Conservation (phyloP, 2,797 vertebrate genomes). For the Nannoperca australis region DNA sequence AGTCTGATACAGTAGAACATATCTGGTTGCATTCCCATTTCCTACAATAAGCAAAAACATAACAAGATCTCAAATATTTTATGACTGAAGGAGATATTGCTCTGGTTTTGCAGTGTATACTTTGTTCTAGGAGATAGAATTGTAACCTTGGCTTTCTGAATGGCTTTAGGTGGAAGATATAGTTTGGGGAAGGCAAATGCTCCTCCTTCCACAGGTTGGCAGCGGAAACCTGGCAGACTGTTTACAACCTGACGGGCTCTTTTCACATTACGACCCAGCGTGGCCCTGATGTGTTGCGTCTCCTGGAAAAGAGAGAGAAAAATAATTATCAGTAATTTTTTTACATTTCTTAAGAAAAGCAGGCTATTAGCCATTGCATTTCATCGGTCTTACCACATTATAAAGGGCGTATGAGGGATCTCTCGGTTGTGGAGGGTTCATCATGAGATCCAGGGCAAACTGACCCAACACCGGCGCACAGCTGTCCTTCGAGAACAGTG, state of each 20-base stretch:
- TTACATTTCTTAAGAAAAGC: background rate
- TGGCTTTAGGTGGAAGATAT: conserved; percentile 72
- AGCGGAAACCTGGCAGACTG: conserved; percentile 74
- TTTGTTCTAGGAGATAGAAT: background rate
- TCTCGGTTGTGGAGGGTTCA: conserved; percentile 77
- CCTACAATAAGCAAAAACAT: conserved; percentile 60
- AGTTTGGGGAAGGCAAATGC: conserved; percentile 78
- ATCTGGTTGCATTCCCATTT: conserved; percentile 78
- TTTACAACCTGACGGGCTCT: conserved; percentile 65
- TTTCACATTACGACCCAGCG: conserved; percentile 61
- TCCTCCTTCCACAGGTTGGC: conserved; percentile 79
- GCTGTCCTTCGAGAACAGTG: background rate
- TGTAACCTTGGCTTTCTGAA: conserved; percentile 80
- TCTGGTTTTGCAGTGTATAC: background rate
- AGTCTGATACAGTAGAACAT: conserved; percentile 81
- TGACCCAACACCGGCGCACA: conserved; percentile 72
- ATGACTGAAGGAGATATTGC: background rate
- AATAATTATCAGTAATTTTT: background rate
- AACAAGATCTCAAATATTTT: background rate
- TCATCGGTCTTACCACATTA: conserved; percentile 55
- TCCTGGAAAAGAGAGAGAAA: conserved; percentile 69
- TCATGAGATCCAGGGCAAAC: conserved; percentile 81
- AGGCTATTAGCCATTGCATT: background rate
- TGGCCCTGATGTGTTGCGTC: conserved; percentile 54
- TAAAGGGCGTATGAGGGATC: conserved; percentile 80